Evolutionary conservation across 2,888 invertebrate species (phyloP).

Genomic region (Ectemnius cavifrons): DNA sequence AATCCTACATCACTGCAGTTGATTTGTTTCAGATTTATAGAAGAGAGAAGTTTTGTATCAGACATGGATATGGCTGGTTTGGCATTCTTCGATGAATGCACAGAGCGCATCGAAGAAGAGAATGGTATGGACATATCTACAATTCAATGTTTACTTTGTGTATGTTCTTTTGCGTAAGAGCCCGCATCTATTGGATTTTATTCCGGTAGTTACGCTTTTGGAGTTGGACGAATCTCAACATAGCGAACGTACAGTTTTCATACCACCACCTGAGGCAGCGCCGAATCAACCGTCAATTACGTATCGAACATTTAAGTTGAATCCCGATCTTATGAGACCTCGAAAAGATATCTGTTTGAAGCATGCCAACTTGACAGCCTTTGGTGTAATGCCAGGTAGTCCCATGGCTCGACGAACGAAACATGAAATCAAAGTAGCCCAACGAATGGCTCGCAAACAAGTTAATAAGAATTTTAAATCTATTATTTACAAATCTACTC

Average conservation of each 20-base stretch:
- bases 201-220: constrained; percentile 80
- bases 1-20: constrained; percentile 13
- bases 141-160: too few species aligned
- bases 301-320: constrained; percentile 83
- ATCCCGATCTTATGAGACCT: constrained; percentile 81
- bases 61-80: constrained; percentile 95
- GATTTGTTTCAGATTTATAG: constrained; percentile 88
- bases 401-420: constrained; percentile 96
- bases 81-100: constrained; percentile 98
- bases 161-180: too few species aligned
- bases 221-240: constrained; percentile 89
- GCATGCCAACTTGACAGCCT: constrained; percentile 73
- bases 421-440: constrained; percentile 95
- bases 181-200: not conserved
- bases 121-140: constrained; percentile 59
- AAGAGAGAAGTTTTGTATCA: constrained; percentile 99
- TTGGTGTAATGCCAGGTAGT: constrained; percentile 84
- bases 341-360: constrained; percentile 72
- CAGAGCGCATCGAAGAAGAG: constrained; percentile 84
- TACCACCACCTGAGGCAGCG: constrained; percentile 93
- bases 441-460: constrained; percentile 85
- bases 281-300: constrained; percentile 71
- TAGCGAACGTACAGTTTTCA: constrained; percentile 94
- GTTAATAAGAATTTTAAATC: constrained; percentile 27
- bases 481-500: constrained; percentile 15